Conservation (phyloP, 2,113 vertebrate genomes). For the Alosa alosa region DNA sequence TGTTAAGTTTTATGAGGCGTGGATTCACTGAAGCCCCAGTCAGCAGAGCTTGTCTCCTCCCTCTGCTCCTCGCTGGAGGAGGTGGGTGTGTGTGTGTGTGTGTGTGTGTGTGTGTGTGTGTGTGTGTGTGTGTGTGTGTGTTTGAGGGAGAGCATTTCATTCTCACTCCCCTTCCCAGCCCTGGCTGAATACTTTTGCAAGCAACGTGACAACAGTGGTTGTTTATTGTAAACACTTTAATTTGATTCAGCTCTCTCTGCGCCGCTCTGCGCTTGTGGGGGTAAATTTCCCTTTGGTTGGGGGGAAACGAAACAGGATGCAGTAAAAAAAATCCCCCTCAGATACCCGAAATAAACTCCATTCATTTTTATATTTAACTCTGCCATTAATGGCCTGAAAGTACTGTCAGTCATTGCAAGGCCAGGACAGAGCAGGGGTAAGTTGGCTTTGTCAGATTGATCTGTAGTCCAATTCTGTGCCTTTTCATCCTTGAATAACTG, state of each 20-base stretch:
- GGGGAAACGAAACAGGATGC: constrained; percentile 51
- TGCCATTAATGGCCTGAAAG: constrained; percentile 26
- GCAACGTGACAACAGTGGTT: constrained; percentile 11
- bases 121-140: constrained; percentile 12
- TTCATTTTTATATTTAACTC: constrained; percentile 48
- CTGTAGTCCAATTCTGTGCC: constrained; percentile 33
- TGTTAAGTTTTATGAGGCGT: constrained; percentile 55
- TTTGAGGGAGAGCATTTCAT: not conserved
- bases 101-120: not conserved
- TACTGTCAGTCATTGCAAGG: not conserved
- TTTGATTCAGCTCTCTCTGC: constrained; percentile 30
- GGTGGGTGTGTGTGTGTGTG: constrained; percentile 15
- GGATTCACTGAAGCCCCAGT: constrained; percentile 31
- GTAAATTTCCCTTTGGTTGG: constrained; percentile 28
- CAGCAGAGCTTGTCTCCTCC: constrained; percentile 15
- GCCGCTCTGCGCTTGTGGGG: constrained; percentile 20
- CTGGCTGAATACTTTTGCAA: constrained; percentile 22
- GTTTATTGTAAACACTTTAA: constrained; percentile 52
- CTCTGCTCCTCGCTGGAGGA: constrained; percentile 16
- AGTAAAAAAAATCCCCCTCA: constrained; percentile 16
- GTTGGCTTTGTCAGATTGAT: not conserved
- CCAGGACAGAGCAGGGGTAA: not conserved
- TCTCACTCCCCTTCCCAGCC: constrained; percentile 23
- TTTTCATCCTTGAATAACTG: constrained; percentile 46
- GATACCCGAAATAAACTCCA: constrained; percentile 43